These are phyloP conservation scores for Takifugu flavidus DNA, from an alignment of 2,113 vertebrate species.

Conservation along the genomic window DNA sequence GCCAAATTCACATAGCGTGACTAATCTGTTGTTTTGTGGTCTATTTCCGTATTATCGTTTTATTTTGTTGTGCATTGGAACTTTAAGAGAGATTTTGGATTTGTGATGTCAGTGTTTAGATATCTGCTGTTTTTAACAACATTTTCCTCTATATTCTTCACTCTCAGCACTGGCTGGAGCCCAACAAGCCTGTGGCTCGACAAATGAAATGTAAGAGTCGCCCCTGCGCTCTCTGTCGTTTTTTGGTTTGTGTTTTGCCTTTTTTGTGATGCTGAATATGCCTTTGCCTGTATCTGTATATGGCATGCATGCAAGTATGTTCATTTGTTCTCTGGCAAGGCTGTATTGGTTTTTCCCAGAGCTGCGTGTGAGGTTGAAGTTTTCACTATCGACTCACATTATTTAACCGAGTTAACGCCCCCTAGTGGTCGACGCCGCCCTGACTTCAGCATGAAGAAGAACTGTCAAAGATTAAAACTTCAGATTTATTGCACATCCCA, in stretches of 20 bases:
- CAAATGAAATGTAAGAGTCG: constrained; percentile 98
- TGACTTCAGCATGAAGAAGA: too few species aligned
- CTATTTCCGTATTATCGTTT: too few species aligned
- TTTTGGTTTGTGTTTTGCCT: not conserved
- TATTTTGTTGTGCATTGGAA: too few species aligned
- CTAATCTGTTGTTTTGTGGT: too few species aligned
- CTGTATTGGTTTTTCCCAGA: not conserved
- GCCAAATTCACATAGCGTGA: too few species aligned
- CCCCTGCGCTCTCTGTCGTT: constrained; percentile 17
- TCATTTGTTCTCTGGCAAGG: not conserved
- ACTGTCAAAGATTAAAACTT: too few species aligned
- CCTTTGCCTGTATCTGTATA: not conserved
- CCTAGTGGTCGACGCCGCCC: too few species aligned
- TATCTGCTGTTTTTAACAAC: not conserved
- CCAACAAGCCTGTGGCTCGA: constrained; percentile 90
- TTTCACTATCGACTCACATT: not conserved
- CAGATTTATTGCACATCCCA: too few species aligned
- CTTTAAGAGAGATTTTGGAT: too few species aligned
- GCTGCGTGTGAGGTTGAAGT: not conserved
- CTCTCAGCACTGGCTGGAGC: constrained; percentile 95
- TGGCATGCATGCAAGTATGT: not conserved
- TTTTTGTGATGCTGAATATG: constrained; percentile 4
- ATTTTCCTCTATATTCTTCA: constrained; percentile 12
- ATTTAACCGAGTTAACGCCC: not conserved
- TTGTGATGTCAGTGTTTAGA: too few species aligned